A percentile compares a stretch with the other conserved stretches of the same genome.
These are phyloP conservation scores for Scophthalmus maximus DNA, from an alignment of 2,113 vertebrate species.

Conservation along the genomic window DNA sequence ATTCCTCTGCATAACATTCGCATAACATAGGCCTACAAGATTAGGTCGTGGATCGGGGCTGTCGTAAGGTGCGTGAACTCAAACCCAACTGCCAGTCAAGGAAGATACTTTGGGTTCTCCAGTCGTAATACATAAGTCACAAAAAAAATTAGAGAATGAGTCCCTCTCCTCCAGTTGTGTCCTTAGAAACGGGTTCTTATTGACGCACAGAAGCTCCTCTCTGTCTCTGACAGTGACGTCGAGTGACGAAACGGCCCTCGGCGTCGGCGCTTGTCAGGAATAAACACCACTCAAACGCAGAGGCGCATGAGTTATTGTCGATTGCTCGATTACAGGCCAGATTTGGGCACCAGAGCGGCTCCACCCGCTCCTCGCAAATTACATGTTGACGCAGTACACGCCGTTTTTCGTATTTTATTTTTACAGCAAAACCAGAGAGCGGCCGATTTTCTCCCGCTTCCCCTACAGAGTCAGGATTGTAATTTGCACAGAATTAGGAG, in stretches of 20 bases:
- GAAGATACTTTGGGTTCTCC: conserved; percentile 3
- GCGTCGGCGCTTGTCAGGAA: conserved; percentile 43
- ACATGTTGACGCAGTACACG: conserved; percentile 66
- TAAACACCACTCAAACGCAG: conserved; percentile 30
- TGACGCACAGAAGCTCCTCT: conserved; percentile 20
- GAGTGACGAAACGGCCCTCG: too few species aligned
- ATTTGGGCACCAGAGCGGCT: conserved; percentile 52
- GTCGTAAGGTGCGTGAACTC: conserved; percentile 64
- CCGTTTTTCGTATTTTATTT: conserved; percentile 64
- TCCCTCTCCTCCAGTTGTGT: not conserved
- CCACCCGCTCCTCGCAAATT: conserved; percentile 74
- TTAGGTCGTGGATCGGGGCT: conserved; percentile 26
- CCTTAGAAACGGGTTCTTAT: not conserved
- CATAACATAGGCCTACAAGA: not conserved
- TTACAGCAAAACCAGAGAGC: conserved; percentile 66
- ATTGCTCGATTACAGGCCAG: conserved; percentile 72
- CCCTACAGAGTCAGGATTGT: conserved; percentile 59
- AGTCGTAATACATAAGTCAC: not conserved
- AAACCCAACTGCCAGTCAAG: conserved; percentile 2
- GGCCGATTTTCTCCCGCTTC: conserved; percentile 54
- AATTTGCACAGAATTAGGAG: conserved; percentile 70
- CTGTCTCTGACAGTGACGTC: conserved; percentile 22
- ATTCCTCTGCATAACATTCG: not conserved
- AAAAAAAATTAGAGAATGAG: not conserved
- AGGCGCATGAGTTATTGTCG: conserved; percentile 40